Evolutionary conservation across 2,113 vertebrate species (phyloP).

Genomic region (Grammomys surdaster): DNA sequence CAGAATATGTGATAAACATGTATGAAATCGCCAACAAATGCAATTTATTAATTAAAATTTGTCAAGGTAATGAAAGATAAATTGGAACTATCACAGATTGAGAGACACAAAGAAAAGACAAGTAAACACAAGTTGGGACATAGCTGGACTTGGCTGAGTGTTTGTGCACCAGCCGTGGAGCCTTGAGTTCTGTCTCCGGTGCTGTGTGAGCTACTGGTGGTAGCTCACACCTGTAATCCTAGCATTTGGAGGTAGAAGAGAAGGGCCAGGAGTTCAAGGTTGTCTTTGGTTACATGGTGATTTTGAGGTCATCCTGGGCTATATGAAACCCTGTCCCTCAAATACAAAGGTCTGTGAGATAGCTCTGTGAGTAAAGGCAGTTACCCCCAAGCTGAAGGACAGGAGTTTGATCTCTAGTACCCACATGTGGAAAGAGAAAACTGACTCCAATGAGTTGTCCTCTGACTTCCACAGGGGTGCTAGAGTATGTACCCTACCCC

Average conservation of each 20-base stretch:
- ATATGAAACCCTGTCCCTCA: neutral
- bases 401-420: too few relatives aligned
- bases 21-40: too few relatives aligned
- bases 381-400: neutral
- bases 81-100: neutral
- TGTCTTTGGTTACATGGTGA: neutral
- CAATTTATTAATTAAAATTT: neutral
- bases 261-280: neutral
- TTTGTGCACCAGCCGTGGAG: neutral
- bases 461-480: neutral
- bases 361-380: neutral
- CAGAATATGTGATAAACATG: neutral
- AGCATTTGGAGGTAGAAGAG: neutral
- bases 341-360: neutral
- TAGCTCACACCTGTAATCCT: neutral
- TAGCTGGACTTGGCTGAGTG: neutral
- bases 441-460: neutral
- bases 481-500: neutral
- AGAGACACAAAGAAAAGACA: slow-evolving; percentile 28
- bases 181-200: neutral
- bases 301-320: neutral
- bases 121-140: neutral
- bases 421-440: too few relatives aligned
- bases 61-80: neutral
- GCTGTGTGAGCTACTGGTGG: neutral